These are phyloP conservation scores for Volucella bombylans DNA, from an alignment of 2,888 invertebrate genomes.

Conservation along the genomic window DNA sequence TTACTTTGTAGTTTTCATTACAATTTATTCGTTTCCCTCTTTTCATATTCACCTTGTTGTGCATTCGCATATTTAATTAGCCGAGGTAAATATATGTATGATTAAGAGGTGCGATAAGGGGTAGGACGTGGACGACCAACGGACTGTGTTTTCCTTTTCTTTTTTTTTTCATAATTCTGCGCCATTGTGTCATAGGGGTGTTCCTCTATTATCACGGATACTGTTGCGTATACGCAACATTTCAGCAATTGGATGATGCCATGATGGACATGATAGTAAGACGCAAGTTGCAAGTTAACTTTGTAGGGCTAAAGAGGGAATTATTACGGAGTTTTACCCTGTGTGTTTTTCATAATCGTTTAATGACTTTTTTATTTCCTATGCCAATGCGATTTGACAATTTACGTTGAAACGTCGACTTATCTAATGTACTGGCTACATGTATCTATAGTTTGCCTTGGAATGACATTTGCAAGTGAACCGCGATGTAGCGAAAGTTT, in stretches of 20 bases:
- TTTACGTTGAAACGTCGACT: conserved; percentile 27
- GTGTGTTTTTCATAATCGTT: conserved; percentile 54
- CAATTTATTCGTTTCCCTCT: conserved; percentile 62
- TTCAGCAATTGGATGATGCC: background rate
- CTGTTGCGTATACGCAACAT: conserved; percentile 56
- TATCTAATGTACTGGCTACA: background rate
- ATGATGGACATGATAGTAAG: conserved; percentile 24
- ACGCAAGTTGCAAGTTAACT: conserved; percentile 3
- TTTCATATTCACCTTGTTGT: conserved; percentile 64
- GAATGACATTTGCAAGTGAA: background rate
- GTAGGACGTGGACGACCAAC: conserved; percentile 23
- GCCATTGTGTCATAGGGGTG: conserved; percentile 41
- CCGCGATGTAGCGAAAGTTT: too few species aligned
- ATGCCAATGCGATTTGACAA: conserved; percentile 48
- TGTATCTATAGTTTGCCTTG: conserved; percentile 2
- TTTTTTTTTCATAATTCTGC: conserved; percentile 1
- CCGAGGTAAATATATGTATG: conserved; percentile 69
- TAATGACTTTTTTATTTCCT: conserved; percentile 54
- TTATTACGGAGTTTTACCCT: conserved; percentile 28
- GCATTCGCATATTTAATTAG: conserved; percentile 73
- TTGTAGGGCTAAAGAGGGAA: conserved; percentile 11
- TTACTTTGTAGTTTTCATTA: conserved; percentile 73
- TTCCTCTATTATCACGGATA: conserved; percentile 34
- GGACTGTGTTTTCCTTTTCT: background rate
- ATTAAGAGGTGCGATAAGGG: conserved; percentile 64